phyloP scores from a whole-genome alignment of 2,888 invertebrate genomes.

The Drosophila eohydei region DNA sequence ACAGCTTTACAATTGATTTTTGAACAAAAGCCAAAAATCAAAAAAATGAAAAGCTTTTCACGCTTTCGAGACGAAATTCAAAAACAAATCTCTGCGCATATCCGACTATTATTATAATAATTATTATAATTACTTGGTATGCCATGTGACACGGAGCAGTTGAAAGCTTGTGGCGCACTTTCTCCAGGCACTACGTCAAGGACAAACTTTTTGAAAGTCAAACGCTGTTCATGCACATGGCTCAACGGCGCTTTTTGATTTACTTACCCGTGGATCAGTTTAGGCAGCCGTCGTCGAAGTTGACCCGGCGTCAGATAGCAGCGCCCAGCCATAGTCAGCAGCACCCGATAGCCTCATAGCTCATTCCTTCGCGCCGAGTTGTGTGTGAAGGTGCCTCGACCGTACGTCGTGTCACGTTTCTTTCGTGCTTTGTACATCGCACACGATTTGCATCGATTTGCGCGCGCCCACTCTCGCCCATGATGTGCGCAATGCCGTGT shows the following conservation, averaged over 20 bases:
- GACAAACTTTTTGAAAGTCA: slow-evolving; percentile 44
- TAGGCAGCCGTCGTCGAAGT: slow-evolving; percentile 3
- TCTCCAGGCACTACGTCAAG: slow-evolving; percentile 16
- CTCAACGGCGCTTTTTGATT: slow-evolving; percentile 27
- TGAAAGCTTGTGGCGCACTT: slow-evolving; percentile 28
- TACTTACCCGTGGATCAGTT: slow-evolving; percentile 34
- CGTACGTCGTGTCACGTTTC: slow-evolving; percentile 12
- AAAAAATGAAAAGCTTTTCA: not conserved
- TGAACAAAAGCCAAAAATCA: not conserved
- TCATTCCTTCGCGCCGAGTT: slow-evolving; percentile 16
- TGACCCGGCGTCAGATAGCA: slow-evolving; percentile 11
- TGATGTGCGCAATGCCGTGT: slow-evolving; percentile 84
- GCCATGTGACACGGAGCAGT: slow-evolving; percentile 30
- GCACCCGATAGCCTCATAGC: slow-evolving; percentile 26
- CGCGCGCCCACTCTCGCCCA: slow-evolving; percentile 80
- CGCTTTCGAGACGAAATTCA: not conserved
- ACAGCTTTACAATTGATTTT: not conserved
- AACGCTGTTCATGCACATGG: slow-evolving; percentile 34
- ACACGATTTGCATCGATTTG: slow-evolving; percentile 47
- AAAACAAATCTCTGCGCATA: not conserved
- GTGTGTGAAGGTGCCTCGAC: slow-evolving; percentile 9
- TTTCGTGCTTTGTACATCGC: slow-evolving; percentile 4
- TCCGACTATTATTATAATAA: slow-evolving; percentile 1
- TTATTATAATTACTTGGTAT: slow-evolving; percentile 4
- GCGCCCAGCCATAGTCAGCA: not conserved